These are phyloP conservation scores for Hippocampus guttulatus DNA, from an alignment of 2,113 vertebrate species.

Conservation along the genomic window DNA sequence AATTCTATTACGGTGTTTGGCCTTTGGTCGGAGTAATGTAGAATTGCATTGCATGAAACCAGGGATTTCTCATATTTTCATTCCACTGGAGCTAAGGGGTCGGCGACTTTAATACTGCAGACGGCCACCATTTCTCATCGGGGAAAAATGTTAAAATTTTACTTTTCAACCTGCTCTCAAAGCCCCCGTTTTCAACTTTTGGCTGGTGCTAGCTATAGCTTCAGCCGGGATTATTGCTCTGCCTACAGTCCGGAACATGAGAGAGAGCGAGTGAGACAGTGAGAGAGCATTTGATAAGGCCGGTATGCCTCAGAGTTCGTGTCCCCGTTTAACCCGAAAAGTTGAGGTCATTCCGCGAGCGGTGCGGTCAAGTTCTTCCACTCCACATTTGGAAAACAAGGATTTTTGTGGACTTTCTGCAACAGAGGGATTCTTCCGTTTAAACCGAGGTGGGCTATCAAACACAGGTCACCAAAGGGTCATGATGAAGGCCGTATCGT, in stretches of 20 bases:
- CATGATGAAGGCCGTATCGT: neutral
- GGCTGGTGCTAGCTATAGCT: neutral
- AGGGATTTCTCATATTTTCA: neutral
- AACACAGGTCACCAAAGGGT: neutral
- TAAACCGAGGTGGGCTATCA: neutral
- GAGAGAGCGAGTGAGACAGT: neutral
- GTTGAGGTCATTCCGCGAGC: neutral
- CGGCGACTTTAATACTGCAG: neutral
- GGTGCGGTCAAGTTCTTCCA: conserved; percentile 6
- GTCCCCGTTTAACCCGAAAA: conserved; percentile 4
- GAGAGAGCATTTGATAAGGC: neutral
- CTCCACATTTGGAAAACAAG: neutral
- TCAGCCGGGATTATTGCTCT: neutral
- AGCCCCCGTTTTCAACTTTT: neutral
- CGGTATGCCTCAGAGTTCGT: neutral
- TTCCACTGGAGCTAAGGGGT: neutral
- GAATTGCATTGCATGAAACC: neutral
- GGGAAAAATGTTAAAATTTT: neutral
- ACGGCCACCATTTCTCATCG: too few species aligned
- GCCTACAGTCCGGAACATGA: neutral
- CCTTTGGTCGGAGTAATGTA: neutral
- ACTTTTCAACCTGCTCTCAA: too few species aligned
- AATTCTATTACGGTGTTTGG: neutral
- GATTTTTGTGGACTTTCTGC: neutral
- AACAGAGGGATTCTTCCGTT: neutral